Base-by-base conservation (phyloP, 2,113 vertebrate genomes). In the Acrocephalus kingi region DNA sequence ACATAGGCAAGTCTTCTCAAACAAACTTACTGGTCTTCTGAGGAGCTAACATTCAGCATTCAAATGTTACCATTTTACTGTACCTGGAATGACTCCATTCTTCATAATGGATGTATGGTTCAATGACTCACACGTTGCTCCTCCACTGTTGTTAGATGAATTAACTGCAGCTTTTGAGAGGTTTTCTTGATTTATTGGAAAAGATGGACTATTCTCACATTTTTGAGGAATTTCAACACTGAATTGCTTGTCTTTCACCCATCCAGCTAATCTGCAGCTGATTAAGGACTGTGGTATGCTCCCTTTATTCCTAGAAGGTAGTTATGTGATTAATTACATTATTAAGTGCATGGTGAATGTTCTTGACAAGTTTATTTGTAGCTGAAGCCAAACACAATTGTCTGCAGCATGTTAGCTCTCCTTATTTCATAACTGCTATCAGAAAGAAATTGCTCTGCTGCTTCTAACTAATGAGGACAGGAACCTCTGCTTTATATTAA, bases 211-310 rank as follows among this genome's bases (percentile, higher is more conserved):
- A 8, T 20, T 18, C 6, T 94, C 96, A 46, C 3, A 35, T 63
- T 74, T 55, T 18, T 67, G 64, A 87, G 90, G 91, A 46, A 82
- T 74, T 17, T 94, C 94, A 85, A 98, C 69, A 59, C 90, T 95
- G 95, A 99, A 99, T 78, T 99, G 99, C 37, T 98, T 97, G 64
- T 97, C 96, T 76, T 98, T 98, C 92, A 99, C 98, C 99, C 99
- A 99, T 94, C 98, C 98, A 68, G 98, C 98, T 94, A 99, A 98
- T 85, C 96, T 98, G 92, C 98, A 99, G 95, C 95, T 97, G 92
- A 98, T 97, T 76, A 99, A 96, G n/a, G 64, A 96, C 33, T 98
- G 99, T 20, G 91, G 96, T 51, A 96, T 43, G 11, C 97, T 96
- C 52, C 99, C 98, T 94, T 98, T 98, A 96, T 99, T 99, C 97